Base-by-base conservation (phyloP, 2,888 invertebrate species). In the Drosophila maculinotata region DNA sequence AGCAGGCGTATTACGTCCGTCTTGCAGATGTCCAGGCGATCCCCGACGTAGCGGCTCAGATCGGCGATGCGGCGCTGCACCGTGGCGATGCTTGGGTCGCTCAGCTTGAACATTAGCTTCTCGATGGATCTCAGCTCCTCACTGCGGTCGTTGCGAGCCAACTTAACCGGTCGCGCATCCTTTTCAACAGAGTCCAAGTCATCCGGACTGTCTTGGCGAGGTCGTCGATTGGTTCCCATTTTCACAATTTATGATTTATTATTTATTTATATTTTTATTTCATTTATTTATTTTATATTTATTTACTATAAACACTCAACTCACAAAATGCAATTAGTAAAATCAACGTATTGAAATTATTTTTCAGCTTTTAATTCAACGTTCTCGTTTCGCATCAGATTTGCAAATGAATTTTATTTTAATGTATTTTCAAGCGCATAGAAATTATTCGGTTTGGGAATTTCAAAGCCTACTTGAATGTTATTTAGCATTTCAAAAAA, bases 1-100 rank as follows among this genome's bases (percentile, higher is more conserved):
- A 99, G 92, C 67, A 98, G 97, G 54, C 96, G 94, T 23, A 99
- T 92, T 67, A 99, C 98, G 90, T 98, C 97, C 3, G 94, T 93
- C 38, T 98, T 95, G 90, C 98, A 98, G 44, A 96, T 95, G 51
- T 96, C 96, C 74, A 99, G 92, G 91, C 98, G 97, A 0, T 97
- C 97, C 92, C 98, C 97, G 52, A 99, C 91, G 3, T 98, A 98
- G 71, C 96, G 97, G 0, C 98, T 97, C 63, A 99, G 92, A 1
- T 98, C 97, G 92, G 99, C 98, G 64, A 99, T 92, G 91, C 99
- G 98, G 76, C 97, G 97, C 91, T 99, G 99, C 71, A 99, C 93
- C 10, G 98, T 97, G 0, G 97, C 96, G 28, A 96, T 96, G 85
- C 97, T 97, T 93, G 98, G 97, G 90, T 99, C 98, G 54, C 98